These are phyloP conservation scores for Phalacrocorax aristotelis DNA, from an alignment of 2,113 vertebrate genomes.

Conservation along the genomic window DNA sequence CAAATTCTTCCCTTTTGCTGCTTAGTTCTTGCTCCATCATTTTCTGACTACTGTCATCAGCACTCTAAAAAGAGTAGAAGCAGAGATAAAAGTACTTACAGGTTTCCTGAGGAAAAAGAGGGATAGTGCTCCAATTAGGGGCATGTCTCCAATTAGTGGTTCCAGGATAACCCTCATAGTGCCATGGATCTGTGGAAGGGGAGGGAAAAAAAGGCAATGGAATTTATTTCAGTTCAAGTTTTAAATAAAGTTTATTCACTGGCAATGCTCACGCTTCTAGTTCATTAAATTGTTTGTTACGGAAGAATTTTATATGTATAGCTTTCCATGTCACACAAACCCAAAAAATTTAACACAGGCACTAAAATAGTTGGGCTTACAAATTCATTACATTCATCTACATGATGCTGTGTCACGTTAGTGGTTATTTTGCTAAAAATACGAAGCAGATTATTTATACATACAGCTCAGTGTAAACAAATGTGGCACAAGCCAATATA, in stretches of 20 bases:
- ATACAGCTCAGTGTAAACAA: background rate
- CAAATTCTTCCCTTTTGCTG: background rate
- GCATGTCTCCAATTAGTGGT: conserved; percentile 94
- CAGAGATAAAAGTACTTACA: conserved; percentile 72
- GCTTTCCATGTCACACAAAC: background rate
- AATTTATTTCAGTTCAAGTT: background rate
- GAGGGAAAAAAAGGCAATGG: background rate
- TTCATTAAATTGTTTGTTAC: background rate
- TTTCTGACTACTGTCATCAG: background rate
- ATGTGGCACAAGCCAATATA: background rate
- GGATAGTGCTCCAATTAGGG: conserved; percentile 90
- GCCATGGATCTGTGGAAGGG: conserved; percentile 85
- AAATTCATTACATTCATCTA: background rate
- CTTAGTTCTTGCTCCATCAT: background rate
- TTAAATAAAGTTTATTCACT: background rate
- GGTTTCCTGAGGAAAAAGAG: conserved; percentile 96
- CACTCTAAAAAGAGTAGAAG: background rate
- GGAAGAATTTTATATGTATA: background rate
- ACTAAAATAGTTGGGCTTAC: background rate
- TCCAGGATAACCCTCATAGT: conserved; percentile 94
- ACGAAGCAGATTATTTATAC: background rate
- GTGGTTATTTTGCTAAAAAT: background rate
- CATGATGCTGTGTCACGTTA: background rate
- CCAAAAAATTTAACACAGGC: background rate
- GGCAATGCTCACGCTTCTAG: background rate